Evolutionary conservation across 2,888 invertebrate genomes (phyloP).

Genomic region (Steinernema hermaphroditum): DNA sequence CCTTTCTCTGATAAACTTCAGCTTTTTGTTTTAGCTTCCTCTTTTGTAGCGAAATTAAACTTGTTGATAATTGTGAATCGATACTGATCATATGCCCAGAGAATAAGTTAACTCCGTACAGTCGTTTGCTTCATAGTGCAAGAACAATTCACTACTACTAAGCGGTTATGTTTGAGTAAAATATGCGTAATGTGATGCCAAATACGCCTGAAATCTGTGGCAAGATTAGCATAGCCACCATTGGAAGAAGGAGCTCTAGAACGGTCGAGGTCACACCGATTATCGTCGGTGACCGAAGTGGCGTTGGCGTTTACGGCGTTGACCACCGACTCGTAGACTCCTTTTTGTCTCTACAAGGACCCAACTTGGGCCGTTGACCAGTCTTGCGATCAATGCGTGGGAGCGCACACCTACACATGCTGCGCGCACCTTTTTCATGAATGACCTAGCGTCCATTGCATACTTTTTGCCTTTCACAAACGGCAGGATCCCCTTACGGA

Average conservation of each 20-base stretch:
- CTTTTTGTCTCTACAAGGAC: conserved; percentile 3
- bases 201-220: too few species aligned
- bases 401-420: conserved; percentile 8
- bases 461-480: too few species aligned
- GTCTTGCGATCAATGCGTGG: conserved; percentile 21
- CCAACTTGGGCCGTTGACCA: conserved; percentile 2
- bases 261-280: conserved; percentile 23
- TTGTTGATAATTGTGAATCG: too few species aligned
- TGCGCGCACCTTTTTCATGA: too few species aligned
- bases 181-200: too few species aligned
- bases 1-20: conserved; percentile 3
- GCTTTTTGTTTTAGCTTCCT: neutral
- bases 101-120: too few species aligned
- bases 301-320: neutral
- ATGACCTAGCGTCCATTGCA: too few species aligned
- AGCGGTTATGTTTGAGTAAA: too few species aligned
- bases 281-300: conserved; percentile 21
- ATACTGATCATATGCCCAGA: too few species aligned
- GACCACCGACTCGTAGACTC: conserved; percentile 9
- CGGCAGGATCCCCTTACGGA: too few species aligned
- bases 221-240: conserved; percentile 2
- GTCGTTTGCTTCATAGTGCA: too few species aligned
- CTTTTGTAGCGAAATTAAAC: neutral
- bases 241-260: conserved; percentile 3
- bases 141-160: too few species aligned